Evolutionary conservation across 2,888 invertebrate species (phyloP), one percentile per base, ranked within the genome.

Genomic region (Cosmorhoe ocellata): DNA sequence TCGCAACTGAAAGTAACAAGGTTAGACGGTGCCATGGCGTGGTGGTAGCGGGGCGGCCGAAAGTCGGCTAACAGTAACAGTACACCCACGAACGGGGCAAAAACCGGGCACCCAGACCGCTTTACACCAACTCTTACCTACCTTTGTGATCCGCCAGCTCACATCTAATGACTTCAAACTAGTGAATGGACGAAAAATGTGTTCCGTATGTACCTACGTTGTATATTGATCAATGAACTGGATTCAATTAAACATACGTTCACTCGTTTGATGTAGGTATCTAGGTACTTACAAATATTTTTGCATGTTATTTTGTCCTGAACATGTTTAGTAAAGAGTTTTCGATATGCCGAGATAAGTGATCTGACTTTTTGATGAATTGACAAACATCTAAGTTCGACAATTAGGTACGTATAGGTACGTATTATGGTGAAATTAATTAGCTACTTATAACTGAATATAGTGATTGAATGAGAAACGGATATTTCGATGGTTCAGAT

Each of bases 1-100:
- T 80, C 79, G 86, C 83, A 87, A 87, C 88, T 85, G 87, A 88
- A 87, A 87, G 87, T 87, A 90, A 86, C 86, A 90, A 87, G 88
- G 89, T 86, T 88, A 89, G 84, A 67, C 72, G 79, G 42, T 43
- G 43, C 47, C 50, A 68, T 76, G 82, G 79, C 80, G 78, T 76
- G 84, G n/a, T n/a, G n/a, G n/a, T n/a, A n/a, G 79, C 81, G 78
- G 75, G 79, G 74, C 78, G 71, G 66, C 72, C 79, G 80, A 85
- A 87, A 84, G 81, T 85, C 85, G 84, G 87, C 81, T 86, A 86
- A 83, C 81, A 82, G 79, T 85, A 82, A 84, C 79, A 84, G 85
- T 88, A 85, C 81, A 83, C 79, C 79, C 77, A 81, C 77, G 61
- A 67, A 66, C 56, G 67, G 64, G 69, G 79, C 79, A 85, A 86